A percentile compares a stretch with the other conserved stretches of the same genome.
Conservation (phyloP, 2,113 vertebrate genomes). For the human region GRCh38 chr21:40349501-40350000, state of each 20-base stretch:
- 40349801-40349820: not conserved
- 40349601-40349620: not conserved
- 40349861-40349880: not conserved
- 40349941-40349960: not conserved
- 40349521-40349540: not conserved
- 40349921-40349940: not conserved
- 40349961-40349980: not conserved
- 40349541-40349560: fast-evolving
- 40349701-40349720: not conserved
- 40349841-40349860: slow-evolving; percentile 8
- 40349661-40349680: not conserved
- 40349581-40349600: not conserved
- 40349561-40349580: not conserved
- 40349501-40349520: not conserved
- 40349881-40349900: not conserved
- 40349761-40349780: not conserved
- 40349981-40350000: not conserved
- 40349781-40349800: not conserved
- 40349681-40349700: not conserved
- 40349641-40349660: not conserved
- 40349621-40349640: not conserved
- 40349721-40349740: not conserved
- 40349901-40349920: not conserved
- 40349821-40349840: not conserved
- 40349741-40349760: not conserved